phyloP scores from a whole-genome alignment of 2,113 vertebrate genomes.

The Anthoscopus minutus region DNA sequence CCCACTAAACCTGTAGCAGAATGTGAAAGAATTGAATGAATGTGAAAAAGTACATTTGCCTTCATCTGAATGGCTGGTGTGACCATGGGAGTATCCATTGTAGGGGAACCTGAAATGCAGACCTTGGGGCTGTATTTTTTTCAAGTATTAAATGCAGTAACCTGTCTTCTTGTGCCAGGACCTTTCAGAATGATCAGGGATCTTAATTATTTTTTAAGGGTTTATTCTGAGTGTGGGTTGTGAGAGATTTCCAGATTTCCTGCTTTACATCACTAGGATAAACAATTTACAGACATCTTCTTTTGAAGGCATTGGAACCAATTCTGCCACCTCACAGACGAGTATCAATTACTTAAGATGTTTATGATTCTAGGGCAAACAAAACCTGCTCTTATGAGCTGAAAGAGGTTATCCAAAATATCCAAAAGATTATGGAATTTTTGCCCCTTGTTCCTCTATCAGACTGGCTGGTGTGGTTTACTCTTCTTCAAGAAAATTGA shows the following conservation, averaged over 20 bases:
- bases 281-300: not conserved
- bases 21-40: not conserved
- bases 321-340: not conserved
- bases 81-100: not conserved
- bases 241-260: not conserved
- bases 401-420: not conserved
- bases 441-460: not conserved
- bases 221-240: not conserved
- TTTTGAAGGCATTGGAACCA: not conserved
- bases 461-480: not conserved
- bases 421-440: not conserved
- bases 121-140: not conserved
- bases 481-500: not conserved
- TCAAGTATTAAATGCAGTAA: not conserved
- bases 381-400: not conserved
- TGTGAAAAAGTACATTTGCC: not conserved
- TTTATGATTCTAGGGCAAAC: not conserved
- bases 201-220: not conserved
- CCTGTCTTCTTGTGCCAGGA: not conserved
- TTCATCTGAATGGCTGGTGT: not conserved
- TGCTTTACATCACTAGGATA: not conserved
- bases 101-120: not conserved
- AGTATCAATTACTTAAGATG: not conserved
- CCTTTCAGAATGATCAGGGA: not conserved
- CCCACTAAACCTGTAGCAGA: not conserved